Percentiles rank a stretch among this genome's conserved stretches.
Evolutionary conservation across 2,113 vertebrate species (phyloP).

Genomic region (Dolichallabes microphthalmus): DNA sequence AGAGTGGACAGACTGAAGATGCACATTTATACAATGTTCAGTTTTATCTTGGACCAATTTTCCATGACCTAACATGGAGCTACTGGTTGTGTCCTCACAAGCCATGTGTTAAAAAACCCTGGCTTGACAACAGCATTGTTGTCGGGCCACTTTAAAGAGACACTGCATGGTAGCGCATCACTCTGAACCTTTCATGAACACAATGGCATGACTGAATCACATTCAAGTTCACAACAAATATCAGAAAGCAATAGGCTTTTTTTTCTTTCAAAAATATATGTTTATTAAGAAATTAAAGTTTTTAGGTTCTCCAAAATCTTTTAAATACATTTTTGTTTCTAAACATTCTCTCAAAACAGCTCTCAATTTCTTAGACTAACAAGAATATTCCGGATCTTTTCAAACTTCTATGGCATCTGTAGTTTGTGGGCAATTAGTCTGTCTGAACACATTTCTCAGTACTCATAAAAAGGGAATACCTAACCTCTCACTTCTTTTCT

Average conservation of each 20-base stretch:
- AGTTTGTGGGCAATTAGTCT: background rate
- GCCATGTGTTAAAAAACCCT: slow-evolving; percentile 18
- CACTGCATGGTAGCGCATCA: background rate
- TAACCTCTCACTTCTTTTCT: background rate
- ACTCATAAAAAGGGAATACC: background rate
- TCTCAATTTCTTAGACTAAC: slow-evolving; percentile 7
- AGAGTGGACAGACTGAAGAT: background rate
- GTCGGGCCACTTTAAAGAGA: slow-evolving; percentile 24
- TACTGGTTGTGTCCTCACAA: slow-evolving; percentile 13
- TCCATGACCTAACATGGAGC: background rate
- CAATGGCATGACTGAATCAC: background rate
- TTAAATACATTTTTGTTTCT: slow-evolving; percentile 63
- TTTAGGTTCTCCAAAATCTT: slow-evolving; percentile 68
- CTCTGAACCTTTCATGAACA: background rate
- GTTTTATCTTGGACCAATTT: background rate
- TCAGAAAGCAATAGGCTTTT: slow-evolving; percentile 40
- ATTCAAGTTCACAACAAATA: background rate
- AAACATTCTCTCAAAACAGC: background rate
- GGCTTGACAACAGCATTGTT: slow-evolving; percentile 16
- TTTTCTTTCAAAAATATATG: slow-evolving; percentile 64
- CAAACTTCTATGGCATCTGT: background rate
- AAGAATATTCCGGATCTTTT: background rate
- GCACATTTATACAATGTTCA: slow-evolving; percentile 12
- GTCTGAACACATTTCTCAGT: background rate
- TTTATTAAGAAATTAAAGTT: slow-evolving; percentile 69